Conservation (phyloP, 2,888 invertebrate genomes). For the Acrocera orbiculus region DNA sequence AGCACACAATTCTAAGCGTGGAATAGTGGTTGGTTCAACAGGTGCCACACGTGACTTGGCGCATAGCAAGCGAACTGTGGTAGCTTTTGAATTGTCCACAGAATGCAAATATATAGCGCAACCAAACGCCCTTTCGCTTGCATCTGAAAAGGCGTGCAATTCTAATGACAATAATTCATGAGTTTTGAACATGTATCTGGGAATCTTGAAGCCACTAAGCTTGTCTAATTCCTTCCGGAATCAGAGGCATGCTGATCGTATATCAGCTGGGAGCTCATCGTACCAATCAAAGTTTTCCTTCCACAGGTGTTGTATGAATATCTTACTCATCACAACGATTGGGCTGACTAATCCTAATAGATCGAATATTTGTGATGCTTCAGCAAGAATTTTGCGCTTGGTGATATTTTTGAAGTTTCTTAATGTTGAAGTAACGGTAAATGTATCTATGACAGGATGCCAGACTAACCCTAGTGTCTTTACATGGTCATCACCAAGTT, state of each 20-base stretch:
- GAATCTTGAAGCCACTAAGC: not conserved
- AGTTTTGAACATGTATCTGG: not conserved
- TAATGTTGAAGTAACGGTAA: slow-evolving; percentile 1
- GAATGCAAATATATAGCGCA: slow-evolving; percentile 1
- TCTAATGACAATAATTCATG: not conserved
- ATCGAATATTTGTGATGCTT: slow-evolving; percentile 3
- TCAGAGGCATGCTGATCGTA: not conserved
- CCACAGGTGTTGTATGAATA: not conserved
- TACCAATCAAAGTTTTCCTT: not conserved
- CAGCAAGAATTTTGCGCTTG: slow-evolving; percentile 5
- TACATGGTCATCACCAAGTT: not conserved
- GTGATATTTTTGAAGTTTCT: slow-evolving; percentile 3
- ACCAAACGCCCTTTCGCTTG: slow-evolving; percentile 4
- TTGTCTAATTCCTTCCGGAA: too few species aligned
- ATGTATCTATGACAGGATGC: slow-evolving; percentile 7
- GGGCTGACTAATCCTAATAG: slow-evolving; percentile 7
- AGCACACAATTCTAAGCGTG: slow-evolving; percentile 13
- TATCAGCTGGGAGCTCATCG: not conserved
- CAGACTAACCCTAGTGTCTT: slow-evolving; percentile 8
- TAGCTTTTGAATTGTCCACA: not conserved
- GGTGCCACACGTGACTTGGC: slow-evolving; percentile 10
- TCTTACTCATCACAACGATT: slow-evolving; percentile 6
- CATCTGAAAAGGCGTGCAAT: slow-evolving; percentile 2
- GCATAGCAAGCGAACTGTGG: slow-evolving; percentile 7
- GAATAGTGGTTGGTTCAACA: slow-evolving; percentile 13